phyloP scores from a whole-genome alignment of 2,797 vertebrate genomes.

The Cyclura pinguis region DNA sequence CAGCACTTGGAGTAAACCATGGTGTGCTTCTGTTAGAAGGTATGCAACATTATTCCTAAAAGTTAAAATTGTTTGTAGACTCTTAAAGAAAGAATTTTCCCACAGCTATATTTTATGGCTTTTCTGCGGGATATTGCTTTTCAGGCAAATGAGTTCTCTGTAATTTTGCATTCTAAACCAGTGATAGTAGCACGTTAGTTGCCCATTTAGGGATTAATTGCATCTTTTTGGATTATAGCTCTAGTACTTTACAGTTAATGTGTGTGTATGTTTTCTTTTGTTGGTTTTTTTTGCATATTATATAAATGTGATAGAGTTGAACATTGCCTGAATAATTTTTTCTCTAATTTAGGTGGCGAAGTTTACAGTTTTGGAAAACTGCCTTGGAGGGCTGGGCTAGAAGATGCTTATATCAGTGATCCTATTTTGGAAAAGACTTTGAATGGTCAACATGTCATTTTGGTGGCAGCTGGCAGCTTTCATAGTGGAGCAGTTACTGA shows the following conservation, averaged over 20 bases:
- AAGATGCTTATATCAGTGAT: conserved; percentile 65
- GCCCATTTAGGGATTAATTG: background rate
- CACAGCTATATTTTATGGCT: background rate
- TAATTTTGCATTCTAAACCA: background rate
- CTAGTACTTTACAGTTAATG: too few relatives aligned
- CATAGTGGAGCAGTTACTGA: conserved; percentile 93
- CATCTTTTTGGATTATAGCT: background rate
- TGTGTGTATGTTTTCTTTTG: background rate
- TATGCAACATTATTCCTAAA: conserved; percentile 62
- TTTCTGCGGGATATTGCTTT: background rate
- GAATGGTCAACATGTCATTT: conserved; percentile 85
- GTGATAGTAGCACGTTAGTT: background rate
- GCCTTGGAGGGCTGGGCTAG: conserved; percentile 84
- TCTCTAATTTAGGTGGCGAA: conserved; percentile 84
- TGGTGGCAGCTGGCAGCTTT: conserved; percentile 90
- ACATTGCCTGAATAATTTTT: background rate
- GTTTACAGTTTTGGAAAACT: conserved; percentile 93
- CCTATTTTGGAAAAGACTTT: conserved; percentile 88
- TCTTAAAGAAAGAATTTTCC: background rate
- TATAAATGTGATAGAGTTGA: background rate
- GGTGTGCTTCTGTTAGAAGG: conserved; percentile 92
- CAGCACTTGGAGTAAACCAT: conserved; percentile 88
- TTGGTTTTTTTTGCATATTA: background rate
- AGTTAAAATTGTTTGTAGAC: background rate
- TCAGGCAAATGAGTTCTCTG: background rate